Evolutionary conservation across 2,888 invertebrate genomes (phyloP).

Genomic region (Ophion ventricosus): DNA sequence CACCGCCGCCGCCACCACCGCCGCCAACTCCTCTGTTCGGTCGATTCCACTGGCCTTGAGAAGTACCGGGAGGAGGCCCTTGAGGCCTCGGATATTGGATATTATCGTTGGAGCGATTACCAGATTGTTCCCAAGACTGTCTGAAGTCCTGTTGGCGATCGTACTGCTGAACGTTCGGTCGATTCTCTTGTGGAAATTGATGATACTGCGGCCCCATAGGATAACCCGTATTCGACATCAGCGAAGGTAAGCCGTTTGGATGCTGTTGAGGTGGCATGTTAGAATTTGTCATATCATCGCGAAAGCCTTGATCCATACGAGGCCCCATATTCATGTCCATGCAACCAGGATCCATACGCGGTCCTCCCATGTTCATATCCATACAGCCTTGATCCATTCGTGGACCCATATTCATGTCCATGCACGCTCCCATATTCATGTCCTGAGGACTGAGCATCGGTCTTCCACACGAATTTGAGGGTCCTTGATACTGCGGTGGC

Average conservation of each 20-base stretch:
- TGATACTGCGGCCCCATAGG: slow-evolving; percentile 59
- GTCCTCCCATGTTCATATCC: slow-evolving; percentile 36
- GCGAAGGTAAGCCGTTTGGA: slow-evolving; percentile 36
- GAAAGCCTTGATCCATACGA: slow-evolving; percentile 47
- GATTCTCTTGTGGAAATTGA: slow-evolving; percentile 63
- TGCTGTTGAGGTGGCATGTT: slow-evolving; percentile 41
- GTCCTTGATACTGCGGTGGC: slow-evolving; percentile 61
- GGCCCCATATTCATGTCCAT: slow-evolving; percentile 42
- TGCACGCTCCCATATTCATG: slow-evolving; percentile 49
- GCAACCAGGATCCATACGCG: slow-evolving; percentile 47
- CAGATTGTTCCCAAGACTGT: slow-evolving; percentile 68
- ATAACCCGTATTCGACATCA: slow-evolving; percentile 56
- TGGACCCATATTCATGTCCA: slow-evolving; percentile 42
- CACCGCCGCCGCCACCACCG: slow-evolving; percentile 47
- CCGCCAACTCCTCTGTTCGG: slow-evolving; percentile 51
- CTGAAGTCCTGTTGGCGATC: slow-evolving; percentile 72
- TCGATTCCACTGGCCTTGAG: slow-evolving; percentile 57
- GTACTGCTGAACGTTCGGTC: slow-evolving; percentile 66
- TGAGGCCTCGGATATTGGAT: slow-evolving; percentile 69
- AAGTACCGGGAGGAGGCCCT: slow-evolving; percentile 72
- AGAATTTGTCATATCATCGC: slow-evolving; percentile 49
- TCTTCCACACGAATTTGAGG: slow-evolving; percentile 54
- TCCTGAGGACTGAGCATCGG: slow-evolving; percentile 63
- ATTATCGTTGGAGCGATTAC: slow-evolving; percentile 61
- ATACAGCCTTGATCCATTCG: slow-evolving; percentile 27